A percentile compares a stretch with the other conserved stretches of the same genome.
These are phyloP conservation scores for Plebejus anna DNA, from an alignment of 2,888 invertebrate species.

Conservation along the genomic window DNA sequence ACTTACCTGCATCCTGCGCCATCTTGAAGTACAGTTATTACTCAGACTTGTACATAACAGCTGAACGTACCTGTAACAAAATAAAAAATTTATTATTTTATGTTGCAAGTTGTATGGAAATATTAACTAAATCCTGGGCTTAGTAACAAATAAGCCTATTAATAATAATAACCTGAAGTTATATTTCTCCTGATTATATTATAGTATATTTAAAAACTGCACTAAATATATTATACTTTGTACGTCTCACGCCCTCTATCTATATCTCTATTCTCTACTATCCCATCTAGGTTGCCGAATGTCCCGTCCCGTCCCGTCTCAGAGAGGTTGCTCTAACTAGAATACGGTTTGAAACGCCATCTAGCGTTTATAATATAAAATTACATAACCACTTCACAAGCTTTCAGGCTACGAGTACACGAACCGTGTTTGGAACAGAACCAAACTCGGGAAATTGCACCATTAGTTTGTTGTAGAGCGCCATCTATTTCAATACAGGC, in stretches of 20 bases:
- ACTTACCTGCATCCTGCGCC: not conserved
- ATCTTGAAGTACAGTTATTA: not conserved
- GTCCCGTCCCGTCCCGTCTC: no score
- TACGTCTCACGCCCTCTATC: not conserved
- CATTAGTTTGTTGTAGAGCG: not conserved
- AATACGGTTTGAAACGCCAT: not conserved
- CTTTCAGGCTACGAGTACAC: not conserved
- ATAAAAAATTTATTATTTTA: not conserved
- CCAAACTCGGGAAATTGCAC: not conserved
- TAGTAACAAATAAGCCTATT: no score
- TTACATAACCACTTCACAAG: not conserved
- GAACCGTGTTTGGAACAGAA: not conserved
- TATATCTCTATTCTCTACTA: not conserved
- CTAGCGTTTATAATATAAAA: not conserved
- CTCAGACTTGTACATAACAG: not conserved
- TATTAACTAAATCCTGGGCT: not conserved
- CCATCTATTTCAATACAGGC: conserved; percentile 10
- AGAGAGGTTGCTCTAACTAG: not conserved
- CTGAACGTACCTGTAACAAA: conserved; percentile 23
- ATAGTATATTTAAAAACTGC: no score
- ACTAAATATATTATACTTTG: not conserved
- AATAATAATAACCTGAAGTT: not conserved
- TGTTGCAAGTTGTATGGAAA: not conserved
- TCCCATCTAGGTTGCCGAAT: not conserved
- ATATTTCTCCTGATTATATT: no score